Evolutionary conservation across 2,113 vertebrate genomes (phyloP), one percentile per base, ranked within the genome.

Genomic region (Pontoporia blainvillei): DNA sequence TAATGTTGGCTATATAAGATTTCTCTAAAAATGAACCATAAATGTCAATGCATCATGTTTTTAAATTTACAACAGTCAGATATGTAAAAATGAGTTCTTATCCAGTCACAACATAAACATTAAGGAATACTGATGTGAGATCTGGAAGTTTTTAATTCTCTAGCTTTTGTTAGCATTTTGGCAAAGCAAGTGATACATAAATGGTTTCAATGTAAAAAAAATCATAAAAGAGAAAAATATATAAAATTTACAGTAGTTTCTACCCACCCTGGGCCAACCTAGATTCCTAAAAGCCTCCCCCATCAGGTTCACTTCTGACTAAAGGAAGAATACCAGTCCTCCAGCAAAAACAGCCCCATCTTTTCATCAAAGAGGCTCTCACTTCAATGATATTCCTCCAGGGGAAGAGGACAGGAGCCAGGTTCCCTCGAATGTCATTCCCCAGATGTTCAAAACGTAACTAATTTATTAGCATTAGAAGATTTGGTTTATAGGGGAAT

Each of bases 401-500:
- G 97, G 96, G 97, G 92, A 96, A 98, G 97, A 97, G 97, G 97
- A 97, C 97, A 94, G 97, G 96, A 97, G 97, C 94, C 98, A 97
- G 98, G 97, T 93, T 96, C 97, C 98, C 96, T 97, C 95, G 94
- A 73, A 90, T 97, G 97, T 49, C 97, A 98, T 94, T 98, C 97
- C 98, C 98, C 98, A 97, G 96, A 96, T 98, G 97, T 95, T 98
- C 97, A 98, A 98, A 97, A 96, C 86, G 96, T 89, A 97, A 98
- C 97, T 98, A 98, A 98, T 92, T 96, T 98, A 97, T 97, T 97
- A 98, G 96, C 96, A 97, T 94, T 96, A 97, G 97, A 96, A 97
- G 94, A 97, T 97, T 97, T 96, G 90, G 87, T 86, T 97, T 98
- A 98, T 96, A 98, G 97, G 97, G 97, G 97, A 97, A 97, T 98